These are phyloP conservation scores for Tetheella fluctuosa DNA, from an alignment of 2,888 invertebrate genomes.

Conservation along the genomic window DNA sequence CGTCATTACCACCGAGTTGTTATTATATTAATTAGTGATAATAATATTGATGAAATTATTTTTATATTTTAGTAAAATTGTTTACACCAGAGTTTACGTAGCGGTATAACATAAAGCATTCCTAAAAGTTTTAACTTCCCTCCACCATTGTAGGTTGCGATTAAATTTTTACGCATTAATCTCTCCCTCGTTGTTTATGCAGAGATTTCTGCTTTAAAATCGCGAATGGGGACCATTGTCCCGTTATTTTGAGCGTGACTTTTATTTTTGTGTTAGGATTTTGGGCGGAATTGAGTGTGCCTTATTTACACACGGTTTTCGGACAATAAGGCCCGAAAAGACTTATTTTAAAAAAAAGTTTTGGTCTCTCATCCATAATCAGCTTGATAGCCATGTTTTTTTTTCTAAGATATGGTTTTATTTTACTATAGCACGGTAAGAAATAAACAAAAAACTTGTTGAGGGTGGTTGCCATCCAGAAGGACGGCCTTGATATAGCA, in stretches of 20 bases:
- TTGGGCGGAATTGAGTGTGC: background rate
- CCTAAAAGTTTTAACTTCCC: background rate
- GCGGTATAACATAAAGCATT: too few species aligned
- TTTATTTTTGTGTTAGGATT: slow-evolving; percentile 3
- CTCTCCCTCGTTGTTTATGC: slow-evolving; percentile 14
- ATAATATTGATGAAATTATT: too few species aligned
- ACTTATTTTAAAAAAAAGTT: background rate
- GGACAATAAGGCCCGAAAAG: background rate
- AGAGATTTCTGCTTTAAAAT: background rate
- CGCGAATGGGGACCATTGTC: slow-evolving; percentile 1
- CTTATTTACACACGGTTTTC: background rate
- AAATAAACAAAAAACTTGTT: too few species aligned
- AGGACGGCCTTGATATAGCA: too few species aligned
- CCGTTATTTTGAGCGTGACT: slow-evolving; percentile 3
- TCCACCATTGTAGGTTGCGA: slow-evolving; percentile 12
- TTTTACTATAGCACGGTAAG: too few species aligned
- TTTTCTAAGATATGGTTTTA: too few species aligned
- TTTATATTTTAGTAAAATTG: too few species aligned
- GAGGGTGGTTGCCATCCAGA: too few species aligned
- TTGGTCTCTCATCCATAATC: background rate
- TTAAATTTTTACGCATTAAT: slow-evolving; percentile 29
- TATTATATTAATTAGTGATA: too few species aligned
- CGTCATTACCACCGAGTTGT: too few species aligned
- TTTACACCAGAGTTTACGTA: too few species aligned
- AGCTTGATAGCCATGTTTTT: background rate